phyloP scores from a whole-genome alignment of 2,113 vertebrate genomes.

The Indicator maculatus region DNA sequence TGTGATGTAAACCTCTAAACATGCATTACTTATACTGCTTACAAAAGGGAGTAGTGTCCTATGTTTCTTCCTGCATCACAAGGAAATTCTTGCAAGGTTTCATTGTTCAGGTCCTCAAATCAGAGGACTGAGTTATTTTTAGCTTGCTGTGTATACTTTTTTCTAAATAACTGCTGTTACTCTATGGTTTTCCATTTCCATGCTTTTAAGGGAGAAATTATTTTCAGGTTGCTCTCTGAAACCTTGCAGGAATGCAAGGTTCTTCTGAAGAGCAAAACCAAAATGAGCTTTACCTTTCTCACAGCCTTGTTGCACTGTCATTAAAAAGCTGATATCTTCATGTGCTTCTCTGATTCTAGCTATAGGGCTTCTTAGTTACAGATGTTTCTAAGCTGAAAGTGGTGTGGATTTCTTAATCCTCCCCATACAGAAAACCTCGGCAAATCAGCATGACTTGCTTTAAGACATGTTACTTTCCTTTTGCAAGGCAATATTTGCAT shows the following conservation, averaged over 20 bases:
- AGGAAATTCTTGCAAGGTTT: not conserved
- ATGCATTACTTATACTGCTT: not conserved
- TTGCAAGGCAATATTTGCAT: conserved; percentile 52
- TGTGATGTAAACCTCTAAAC: not conserved
- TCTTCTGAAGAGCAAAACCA: conserved; percentile 16
- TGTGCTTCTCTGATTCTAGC: not conserved
- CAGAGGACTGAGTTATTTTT: not conserved
- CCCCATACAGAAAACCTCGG: not conserved
- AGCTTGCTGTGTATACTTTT: not conserved
- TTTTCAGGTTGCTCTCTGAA: not conserved
- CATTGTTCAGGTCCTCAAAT: not conserved
- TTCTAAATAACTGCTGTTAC: not conserved
- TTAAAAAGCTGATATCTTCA: not conserved
- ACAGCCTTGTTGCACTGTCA: not conserved
- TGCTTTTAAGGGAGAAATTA: not conserved
- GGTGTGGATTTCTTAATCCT: conserved; percentile 31
- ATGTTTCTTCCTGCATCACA: not conserved
- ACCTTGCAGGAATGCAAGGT: not conserved
- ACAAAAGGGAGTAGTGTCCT: not conserved
- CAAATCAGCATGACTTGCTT: conserved; percentile 42
- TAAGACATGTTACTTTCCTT: conserved; percentile 31
- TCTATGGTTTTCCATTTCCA: not conserved
- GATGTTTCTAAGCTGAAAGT: not conserved
- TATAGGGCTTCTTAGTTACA: not conserved
- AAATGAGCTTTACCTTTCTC: conserved; percentile 6